Evolutionary conservation across 2,888 invertebrate genomes (phyloP).

Genomic region (Glyphotaelius pellucidus): DNA sequence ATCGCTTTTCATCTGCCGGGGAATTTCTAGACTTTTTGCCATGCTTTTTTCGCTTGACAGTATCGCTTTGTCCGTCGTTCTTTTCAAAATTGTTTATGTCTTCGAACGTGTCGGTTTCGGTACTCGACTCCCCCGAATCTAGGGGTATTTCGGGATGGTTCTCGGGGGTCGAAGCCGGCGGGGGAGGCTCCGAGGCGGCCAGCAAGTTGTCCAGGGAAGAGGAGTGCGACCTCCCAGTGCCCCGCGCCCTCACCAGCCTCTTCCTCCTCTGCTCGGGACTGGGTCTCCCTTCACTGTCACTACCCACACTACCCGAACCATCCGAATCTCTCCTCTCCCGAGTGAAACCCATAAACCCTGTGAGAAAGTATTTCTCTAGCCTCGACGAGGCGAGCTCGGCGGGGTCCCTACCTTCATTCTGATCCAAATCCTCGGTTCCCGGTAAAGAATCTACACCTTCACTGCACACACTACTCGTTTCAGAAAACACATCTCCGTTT

Average conservation of each 20-base stretch:
- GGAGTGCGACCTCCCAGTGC: conserved; percentile 89
- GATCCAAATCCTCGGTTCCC: conserved; percentile 77
- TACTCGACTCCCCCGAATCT: conserved; percentile 80
- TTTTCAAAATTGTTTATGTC: conserved; percentile 82
- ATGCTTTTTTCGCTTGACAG: conserved; percentile 89
- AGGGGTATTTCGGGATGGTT: conserved; percentile 73
- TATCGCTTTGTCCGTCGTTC: conserved; percentile 87
- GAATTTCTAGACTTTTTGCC: conserved; percentile 82
- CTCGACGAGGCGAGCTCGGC: conserved; percentile 89
- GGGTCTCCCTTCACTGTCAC: conserved; percentile 92
- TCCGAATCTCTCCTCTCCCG: conserved; percentile 87
- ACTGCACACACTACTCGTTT: conserved; percentile 91
- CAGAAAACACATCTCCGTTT: conserved; percentile 84
- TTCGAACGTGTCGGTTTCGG: conserved; percentile 86
- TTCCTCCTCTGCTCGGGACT: conserved; percentile 92
- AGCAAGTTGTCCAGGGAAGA: conserved; percentile 88
- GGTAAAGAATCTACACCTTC: conserved; percentile 87
- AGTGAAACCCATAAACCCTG: conserved; percentile 90
- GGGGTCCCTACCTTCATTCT: conserved; percentile 78
- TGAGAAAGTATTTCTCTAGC: conserved; percentile 92
- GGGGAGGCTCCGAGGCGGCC: conserved; percentile 78
- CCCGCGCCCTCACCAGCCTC: conserved; percentile 87
- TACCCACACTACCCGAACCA: conserved; percentile 92
- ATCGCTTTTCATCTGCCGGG: conserved; percentile 81
- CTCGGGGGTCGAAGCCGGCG: conserved; percentile 71